phyloP scores from a whole-genome alignment of 2,797 vertebrate species.

The Lepus oiostolus region DNA sequence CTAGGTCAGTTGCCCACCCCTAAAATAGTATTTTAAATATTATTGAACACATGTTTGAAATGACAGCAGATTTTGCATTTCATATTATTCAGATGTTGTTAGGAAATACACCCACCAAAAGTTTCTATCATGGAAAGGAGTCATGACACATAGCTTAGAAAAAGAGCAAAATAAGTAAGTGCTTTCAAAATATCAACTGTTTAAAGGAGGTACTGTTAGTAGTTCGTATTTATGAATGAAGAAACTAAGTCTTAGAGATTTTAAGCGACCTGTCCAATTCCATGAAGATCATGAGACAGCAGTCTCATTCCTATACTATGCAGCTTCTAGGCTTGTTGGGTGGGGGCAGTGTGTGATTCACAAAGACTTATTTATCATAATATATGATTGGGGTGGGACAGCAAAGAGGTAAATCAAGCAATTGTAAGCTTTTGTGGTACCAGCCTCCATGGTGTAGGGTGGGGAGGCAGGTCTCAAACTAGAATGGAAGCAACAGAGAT shows the following conservation, averaged over 20 bases:
- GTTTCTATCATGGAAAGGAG: constrained; percentile 19
- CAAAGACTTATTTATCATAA: background rate
- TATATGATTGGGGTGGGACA: background rate
- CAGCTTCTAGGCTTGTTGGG: background rate
- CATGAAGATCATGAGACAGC: background rate
- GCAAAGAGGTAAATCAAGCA: background rate
- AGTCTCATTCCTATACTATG: background rate
- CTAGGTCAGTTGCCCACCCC: no score
- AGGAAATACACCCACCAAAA: constrained; percentile 59
- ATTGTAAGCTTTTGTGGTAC: background rate
- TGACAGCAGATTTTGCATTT: constrained; percentile 58
- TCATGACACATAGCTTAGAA: constrained; percentile 44
- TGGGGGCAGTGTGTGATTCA: background rate
- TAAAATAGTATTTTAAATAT: constrained; percentile 29
- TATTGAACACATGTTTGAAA: constrained; percentile 32
- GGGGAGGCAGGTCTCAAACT: background rate
- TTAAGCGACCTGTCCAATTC: background rate
- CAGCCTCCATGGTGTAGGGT: background rate
- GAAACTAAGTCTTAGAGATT: background rate
- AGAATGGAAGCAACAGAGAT: constrained; percentile 16
- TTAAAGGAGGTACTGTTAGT: constrained; percentile 34
- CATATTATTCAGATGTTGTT: constrained; percentile 60
- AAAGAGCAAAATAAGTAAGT: constrained; percentile 49
- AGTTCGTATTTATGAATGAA: constrained; percentile 1
- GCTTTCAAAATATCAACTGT: constrained; percentile 58